phyloP scores from a whole-genome alignment of 2,113 vertebrate species.

The Electrona antarctica region DNA sequence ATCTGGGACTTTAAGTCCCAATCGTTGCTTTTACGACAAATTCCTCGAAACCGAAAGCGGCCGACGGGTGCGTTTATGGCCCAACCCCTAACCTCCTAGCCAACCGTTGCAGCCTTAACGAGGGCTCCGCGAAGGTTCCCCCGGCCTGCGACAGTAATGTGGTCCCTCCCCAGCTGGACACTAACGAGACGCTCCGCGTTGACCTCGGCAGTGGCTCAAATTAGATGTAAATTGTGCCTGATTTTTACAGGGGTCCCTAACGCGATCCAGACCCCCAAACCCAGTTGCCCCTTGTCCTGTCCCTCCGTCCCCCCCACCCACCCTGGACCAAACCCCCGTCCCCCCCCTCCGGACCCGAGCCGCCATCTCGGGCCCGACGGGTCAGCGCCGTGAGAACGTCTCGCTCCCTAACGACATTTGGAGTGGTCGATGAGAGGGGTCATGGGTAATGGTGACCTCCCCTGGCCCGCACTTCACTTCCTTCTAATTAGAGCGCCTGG shows the following conservation, averaged over 20 bases:
- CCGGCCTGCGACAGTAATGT: constrained; percentile 39
- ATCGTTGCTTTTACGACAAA: constrained; percentile 28
- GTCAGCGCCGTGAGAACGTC: constrained; percentile 87
- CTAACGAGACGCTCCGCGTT: constrained; percentile 71
- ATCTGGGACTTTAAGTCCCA: constrained; percentile 11
- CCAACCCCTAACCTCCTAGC: constrained; percentile 57
- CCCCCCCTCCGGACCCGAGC: constrained; percentile 38
- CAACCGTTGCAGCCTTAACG: constrained; percentile 50
- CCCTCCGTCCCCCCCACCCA: not conserved
- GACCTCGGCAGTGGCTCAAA: constrained; percentile 72
- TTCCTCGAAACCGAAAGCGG: not conserved
- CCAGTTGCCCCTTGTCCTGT: too few species aligned
- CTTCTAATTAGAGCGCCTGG: constrained; percentile 95
- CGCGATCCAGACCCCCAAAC: constrained; percentile 81
- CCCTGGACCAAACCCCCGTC: not conserved
- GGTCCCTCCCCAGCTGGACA: constrained; percentile 54
- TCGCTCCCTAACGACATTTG: constrained; percentile 85
- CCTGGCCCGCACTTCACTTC: constrained; percentile 96
- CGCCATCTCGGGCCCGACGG: constrained; percentile 25
- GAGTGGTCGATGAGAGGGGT: constrained; percentile 89
- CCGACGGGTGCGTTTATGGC: constrained; percentile 36
- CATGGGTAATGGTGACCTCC: constrained; percentile 87
- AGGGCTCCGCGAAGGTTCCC: constrained; percentile 46
- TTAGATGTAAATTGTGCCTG: constrained; percentile 79
- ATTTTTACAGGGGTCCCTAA: constrained; percentile 81